These are phyloP conservation scores for Perdita meconis DNA, from an alignment of 2,888 invertebrate species.

Conservation along the genomic window DNA sequence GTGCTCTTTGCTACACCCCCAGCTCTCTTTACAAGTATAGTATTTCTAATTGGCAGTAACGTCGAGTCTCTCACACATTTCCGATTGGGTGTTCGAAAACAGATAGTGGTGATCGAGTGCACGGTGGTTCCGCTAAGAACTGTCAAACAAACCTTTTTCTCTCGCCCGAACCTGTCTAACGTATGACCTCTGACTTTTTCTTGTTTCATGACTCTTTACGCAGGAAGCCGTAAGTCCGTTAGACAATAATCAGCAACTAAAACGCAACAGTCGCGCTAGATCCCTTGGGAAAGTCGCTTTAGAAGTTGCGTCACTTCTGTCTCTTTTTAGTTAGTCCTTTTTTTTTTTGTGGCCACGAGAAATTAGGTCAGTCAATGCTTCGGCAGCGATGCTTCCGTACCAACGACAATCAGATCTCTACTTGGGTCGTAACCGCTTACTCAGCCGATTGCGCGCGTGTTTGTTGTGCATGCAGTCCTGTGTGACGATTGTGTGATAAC, in stretches of 20 bases:
- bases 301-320: constrained; percentile 55
- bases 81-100: constrained; percentile 25
- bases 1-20: constrained; percentile 43
- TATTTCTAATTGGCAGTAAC: no score
- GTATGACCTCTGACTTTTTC: constrained; percentile 70
- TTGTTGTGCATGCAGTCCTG: constrained; percentile 61
- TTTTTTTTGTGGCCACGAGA: constrained; percentile 64
- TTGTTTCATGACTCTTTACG: constrained; percentile 83
- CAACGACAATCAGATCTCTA: constrained; percentile 62
- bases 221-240: constrained; percentile 91
- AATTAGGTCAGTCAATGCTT: constrained; percentile 63
- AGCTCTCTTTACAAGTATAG: constrained; percentile 26
- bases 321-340: constrained; percentile 43
- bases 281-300: constrained; percentile 46
- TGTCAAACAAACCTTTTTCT: constrained; percentile 35
- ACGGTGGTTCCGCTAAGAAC: constrained; percentile 67
- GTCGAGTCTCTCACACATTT: background rate
- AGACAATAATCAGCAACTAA: constrained; percentile 65
- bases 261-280: constrained; percentile 66
- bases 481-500: constrained; percentile 41
- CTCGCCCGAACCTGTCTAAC: constrained; percentile 55
- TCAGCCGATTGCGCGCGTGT: constrained; percentile 35
- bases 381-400: constrained; percentile 64
- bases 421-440: constrained; percentile 57
- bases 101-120: constrained; percentile 64